Conservation (phyloP, 2,888 invertebrate genomes). For the Lithophane semibrunnea region DNA sequence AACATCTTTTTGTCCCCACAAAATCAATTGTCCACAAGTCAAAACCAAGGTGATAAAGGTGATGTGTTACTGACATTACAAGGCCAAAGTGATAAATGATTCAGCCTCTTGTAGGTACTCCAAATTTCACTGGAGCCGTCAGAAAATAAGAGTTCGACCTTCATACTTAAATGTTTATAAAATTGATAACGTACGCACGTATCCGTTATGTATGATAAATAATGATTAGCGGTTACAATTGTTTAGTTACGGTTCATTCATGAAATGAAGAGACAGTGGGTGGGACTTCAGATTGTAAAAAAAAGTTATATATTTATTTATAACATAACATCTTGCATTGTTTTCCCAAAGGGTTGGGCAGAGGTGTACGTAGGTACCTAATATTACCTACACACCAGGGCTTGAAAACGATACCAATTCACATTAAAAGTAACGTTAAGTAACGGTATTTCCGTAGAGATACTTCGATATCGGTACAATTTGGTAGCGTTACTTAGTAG, state of each 20-base stretch:
- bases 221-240: conserved; percentile 3
- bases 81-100: conserved; percentile 23
- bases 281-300: background rate
- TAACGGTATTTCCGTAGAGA: no score
- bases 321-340: background rate
- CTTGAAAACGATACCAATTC: no score
- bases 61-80: conserved; percentile 20
- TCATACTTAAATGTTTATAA: conserved; percentile 38
- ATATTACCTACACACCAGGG: no score
- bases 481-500: no score
- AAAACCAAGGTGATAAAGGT: background rate
- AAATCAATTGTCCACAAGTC: conserved; percentile 13
- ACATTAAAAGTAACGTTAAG: no score
- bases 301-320: background rate
- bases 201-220: background rate
- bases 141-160: conserved; percentile 36
- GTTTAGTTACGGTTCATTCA: conserved; percentile 17
- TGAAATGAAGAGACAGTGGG: background rate
- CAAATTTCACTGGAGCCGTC: conserved; percentile 4
- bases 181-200: conserved; percentile 31
- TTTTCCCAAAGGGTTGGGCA: background rate
- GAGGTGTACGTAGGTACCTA: no score
- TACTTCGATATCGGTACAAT: no score
- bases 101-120: conserved; percentile 13
- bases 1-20: background rate